Evolutionary conservation across 2,888 invertebrate species (phyloP).

Genomic region (Pristionchus arcanus): DNA sequence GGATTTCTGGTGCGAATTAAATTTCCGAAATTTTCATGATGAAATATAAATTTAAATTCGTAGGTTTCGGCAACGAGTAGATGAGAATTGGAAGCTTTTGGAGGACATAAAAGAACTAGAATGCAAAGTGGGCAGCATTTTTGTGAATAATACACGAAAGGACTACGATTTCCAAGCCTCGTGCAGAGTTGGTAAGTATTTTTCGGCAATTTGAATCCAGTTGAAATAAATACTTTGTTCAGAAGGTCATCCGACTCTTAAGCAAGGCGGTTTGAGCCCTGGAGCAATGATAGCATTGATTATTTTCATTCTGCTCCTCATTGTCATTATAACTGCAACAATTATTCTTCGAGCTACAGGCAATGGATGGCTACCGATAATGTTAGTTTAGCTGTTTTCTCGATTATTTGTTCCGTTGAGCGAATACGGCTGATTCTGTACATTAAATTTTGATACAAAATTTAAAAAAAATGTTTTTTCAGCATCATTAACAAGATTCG

Average conservation of each 20-base stretch:
- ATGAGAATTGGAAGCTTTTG: background rate
- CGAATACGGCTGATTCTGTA: no score
- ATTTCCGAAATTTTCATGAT: background rate
- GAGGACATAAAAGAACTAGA: background rate
- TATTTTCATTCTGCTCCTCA: background rate
- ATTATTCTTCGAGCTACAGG: background rate
- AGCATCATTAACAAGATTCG: background rate
- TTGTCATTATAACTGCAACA: background rate
- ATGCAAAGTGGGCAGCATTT: background rate
- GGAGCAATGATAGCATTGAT: background rate
- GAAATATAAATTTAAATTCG: background rate
- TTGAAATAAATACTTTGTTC: background rate
- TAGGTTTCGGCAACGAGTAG: background rate
- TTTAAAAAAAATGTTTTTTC: background rate
- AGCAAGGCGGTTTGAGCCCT: background rate
- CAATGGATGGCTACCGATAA: background rate
- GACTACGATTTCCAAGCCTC: background rate
- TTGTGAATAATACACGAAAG: background rate
- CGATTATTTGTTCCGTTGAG: no score
- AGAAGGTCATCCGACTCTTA: background rate
- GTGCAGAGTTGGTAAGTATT: background rate
- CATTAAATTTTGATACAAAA: background rate
- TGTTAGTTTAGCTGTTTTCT: background rate
- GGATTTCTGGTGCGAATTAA: background rate
- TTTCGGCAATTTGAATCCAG: background rate